These are phyloP conservation scores for Leptobrachium ailaonicum DNA, from an alignment of 2,113 vertebrate species.

Conservation along the genomic window DNA sequence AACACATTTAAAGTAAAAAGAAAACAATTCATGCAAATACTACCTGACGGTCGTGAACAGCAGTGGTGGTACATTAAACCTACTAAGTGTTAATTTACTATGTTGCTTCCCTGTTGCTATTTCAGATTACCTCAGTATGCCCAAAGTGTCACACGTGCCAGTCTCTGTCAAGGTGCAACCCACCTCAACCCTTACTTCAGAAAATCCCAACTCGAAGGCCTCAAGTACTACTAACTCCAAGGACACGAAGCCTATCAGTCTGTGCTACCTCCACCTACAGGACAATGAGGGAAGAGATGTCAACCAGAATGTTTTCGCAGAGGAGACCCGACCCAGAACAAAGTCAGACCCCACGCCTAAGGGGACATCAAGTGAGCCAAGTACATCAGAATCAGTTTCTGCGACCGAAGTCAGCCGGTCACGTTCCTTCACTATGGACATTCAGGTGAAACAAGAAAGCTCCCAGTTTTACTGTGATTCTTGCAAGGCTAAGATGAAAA, in stretches of 20 bases:
- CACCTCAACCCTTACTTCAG: constrained; percentile 25
- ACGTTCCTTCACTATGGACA: constrained; percentile 84
- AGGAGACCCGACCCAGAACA: constrained; percentile 83
- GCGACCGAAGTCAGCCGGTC: constrained; percentile 75
- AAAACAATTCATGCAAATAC: too few relatives aligned
- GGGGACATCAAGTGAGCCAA: constrained; percentile 69
- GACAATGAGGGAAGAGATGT: constrained; percentile 90
- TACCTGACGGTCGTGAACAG: too few relatives aligned
- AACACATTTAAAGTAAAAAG: not conserved
- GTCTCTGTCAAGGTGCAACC: constrained; percentile 71
- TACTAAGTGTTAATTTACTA: not conserved
- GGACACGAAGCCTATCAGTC: constrained; percentile 87
- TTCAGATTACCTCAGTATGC: constrained; percentile 93
- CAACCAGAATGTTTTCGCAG: constrained; percentile 92
- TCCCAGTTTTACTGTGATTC: constrained; percentile 87
- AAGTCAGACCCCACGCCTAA: constrained; percentile 93
- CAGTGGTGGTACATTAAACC: not conserved
- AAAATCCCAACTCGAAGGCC: constrained; percentile 14
- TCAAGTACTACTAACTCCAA: constrained; percentile 65
- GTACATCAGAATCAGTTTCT: constrained; percentile 62
- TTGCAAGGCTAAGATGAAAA: constrained; percentile 85
- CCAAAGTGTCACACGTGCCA: constrained; percentile 71
- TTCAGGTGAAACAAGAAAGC: constrained; percentile 67
- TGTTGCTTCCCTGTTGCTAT: constrained; percentile 68
- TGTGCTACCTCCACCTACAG: constrained; percentile 93